phyloP scores from a whole-genome alignment of 2,797 vertebrate species.

The Alca torda region DNA sequence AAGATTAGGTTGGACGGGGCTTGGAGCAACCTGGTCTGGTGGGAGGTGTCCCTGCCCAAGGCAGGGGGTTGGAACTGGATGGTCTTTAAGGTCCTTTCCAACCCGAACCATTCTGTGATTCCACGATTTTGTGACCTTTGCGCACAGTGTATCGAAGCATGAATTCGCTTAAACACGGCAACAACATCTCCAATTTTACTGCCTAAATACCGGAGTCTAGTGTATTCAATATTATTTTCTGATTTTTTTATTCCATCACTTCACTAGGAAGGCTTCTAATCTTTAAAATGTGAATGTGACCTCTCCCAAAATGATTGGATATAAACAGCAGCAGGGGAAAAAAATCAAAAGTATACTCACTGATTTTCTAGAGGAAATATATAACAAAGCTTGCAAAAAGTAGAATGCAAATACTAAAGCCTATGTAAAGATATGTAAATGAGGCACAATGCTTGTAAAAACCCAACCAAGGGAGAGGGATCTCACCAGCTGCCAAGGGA shows the following conservation, averaged over 20 bases:
- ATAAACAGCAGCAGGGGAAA: not conserved
- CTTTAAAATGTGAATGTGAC: not conserved
- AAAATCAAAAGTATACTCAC: too few species aligned
- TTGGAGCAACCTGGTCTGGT: not conserved
- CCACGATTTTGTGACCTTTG: not conserved
- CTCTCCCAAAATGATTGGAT: not conserved
- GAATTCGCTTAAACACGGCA: not conserved
- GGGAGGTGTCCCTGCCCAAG: too few species aligned
- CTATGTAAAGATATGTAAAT: not conserved
- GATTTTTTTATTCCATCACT: not conserved
- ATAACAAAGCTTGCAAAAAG: not conserved
- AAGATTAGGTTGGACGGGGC: not conserved
- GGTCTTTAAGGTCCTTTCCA: not conserved
- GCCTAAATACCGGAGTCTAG: not conserved
- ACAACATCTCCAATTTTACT: not conserved
- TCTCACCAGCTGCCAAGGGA: not conserved
- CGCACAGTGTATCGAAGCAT: fast-evolving
- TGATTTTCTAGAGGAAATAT: not conserved
- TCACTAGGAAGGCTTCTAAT: not conserved
- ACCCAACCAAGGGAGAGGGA: not conserved
- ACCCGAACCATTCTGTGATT: not conserved
- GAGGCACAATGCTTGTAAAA: not conserved
- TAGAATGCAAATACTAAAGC: not conserved
- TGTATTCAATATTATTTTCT: not conserved
- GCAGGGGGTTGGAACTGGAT: too few species aligned